phyloP scores from a whole-genome alignment of 2,113 vertebrate genomes.

The Hemiscyllium ocellatum region DNA sequence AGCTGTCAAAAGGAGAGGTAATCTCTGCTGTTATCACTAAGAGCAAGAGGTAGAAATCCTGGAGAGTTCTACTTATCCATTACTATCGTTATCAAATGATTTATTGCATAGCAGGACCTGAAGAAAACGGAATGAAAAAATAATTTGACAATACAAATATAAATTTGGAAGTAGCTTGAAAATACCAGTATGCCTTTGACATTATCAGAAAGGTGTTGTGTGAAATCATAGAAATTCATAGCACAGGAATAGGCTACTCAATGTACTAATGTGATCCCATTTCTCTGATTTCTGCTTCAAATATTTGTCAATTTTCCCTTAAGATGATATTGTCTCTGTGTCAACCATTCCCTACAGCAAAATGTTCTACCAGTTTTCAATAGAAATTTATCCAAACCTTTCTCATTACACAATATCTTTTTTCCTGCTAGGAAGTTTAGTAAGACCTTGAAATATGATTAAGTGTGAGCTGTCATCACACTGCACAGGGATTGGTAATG shows the following conservation, averaged over 20 bases:
- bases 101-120: background rate
- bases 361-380: background rate
- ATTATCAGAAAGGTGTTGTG: background rate
- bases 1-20: background rate
- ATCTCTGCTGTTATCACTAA: background rate
- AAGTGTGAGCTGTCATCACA: background rate
- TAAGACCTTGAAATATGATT: background rate
- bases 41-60: background rate
- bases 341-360: background rate
- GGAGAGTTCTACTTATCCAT: background rate
- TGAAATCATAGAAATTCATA: background rate
- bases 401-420: background rate
- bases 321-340: background rate
- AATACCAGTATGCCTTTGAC: background rate
- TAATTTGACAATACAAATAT: background rate
- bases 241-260: background rate
- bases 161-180: background rate
- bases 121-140: background rate
- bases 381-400: background rate
- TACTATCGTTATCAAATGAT: background rate
- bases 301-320: background rate
- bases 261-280: background rate
- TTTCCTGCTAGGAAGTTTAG: background rate
- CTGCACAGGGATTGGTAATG: background rate
- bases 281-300: background rate